Base-by-base conservation (phyloP, 2,113 vertebrate genomes). In the Sinocyclocheilus grahami region DNA sequence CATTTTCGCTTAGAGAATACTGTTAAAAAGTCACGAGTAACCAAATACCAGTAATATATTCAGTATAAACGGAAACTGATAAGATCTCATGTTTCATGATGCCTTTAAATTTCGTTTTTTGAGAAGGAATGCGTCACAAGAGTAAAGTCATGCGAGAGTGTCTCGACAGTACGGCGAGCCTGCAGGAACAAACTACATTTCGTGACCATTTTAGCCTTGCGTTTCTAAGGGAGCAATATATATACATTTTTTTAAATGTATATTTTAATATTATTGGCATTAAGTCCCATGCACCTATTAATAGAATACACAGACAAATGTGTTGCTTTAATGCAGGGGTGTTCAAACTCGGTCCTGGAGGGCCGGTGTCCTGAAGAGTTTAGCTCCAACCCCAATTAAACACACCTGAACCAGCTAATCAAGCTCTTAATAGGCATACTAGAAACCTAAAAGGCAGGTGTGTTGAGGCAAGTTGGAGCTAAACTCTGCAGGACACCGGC, bases 121-220 rank as follows among this genome's bases (percentile, higher is more conserved):
- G 8, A 16, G 48, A 27, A 93, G 90, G 93, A 94, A 94, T 94
- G 93, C 87, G 42, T 95, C 94, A 95, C 93, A 95, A 90, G 93
- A 51, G 88, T 77, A 37, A 8, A 92, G 93, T 95, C 95, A 95
- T 94, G 94, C 95, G 94, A 90, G 46, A 90, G 46, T 5, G 14
- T 46, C 60, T 75, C 9, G 27, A 92, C 91, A 85, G 82, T 91
- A 95, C 13, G 91, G 94, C 39, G 16, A 81, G 85, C 85, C 0
- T 0, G 0, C 7, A 72, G 55, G 93, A 92, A 90, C 94, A 95
- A 91, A 92, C 24, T 22, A 4, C 55, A 60, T 69, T 27, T 22
- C 16, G 14, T 62, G 22, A 46, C n/a, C 20, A 51, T 60, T 63
- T 53, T 33, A 27, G 11, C 62, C 1, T 76, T 53, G 4, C 10